Percentiles rank a stretch among this genome's conserved stretches.
These are phyloP conservation scores for Tursiops truncatus DNA, from an alignment of 2,113 vertebrate species.

Conservation along the genomic window DNA sequence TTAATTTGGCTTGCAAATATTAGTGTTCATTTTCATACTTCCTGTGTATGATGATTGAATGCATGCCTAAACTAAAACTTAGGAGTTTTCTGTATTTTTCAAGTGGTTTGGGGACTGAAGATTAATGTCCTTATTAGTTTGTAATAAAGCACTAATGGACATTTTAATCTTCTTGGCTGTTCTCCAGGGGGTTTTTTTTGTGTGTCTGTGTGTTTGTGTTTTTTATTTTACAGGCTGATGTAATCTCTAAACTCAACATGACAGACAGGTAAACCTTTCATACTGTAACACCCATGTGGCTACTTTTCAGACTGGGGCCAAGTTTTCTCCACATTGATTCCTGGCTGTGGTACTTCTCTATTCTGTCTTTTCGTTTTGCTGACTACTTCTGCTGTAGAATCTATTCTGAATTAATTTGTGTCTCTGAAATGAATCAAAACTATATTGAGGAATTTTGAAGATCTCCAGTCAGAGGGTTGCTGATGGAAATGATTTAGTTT, in stretches of 20 bases:
- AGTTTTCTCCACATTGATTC: not conserved
- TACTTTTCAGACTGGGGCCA: not conserved
- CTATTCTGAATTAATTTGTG: not conserved
- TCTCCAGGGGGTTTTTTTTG: conserved; percentile 64
- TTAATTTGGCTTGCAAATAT: not conserved
- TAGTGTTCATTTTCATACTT: not conserved
- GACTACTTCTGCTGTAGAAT: not conserved
- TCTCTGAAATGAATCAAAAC: conserved; percentile 48
- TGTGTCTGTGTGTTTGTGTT: conserved; percentile 74
- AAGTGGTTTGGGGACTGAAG: conserved; percentile 53
- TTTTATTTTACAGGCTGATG: conserved; percentile 92
- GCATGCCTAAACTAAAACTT: not conserved
- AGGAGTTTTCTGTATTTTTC: conserved; percentile 8
- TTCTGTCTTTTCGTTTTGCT: conserved; percentile 15
- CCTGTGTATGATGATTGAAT: not conserved
- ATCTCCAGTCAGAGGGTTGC: not conserved
- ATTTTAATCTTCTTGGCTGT: conserved; percentile 72
- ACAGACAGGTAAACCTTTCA: conserved; percentile 94
- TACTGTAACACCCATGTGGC: not conserved
- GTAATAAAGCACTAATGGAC: conserved; percentile 53
- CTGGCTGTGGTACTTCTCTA: not conserved
- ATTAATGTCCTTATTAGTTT: conserved; percentile 55
- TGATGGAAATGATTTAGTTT: not conserved
- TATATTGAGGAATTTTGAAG: not conserved
- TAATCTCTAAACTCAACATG: conserved; percentile 99